Evolutionary conservation across 2,888 invertebrate species (phyloP).

Genomic region (Zygaena filipendulae): DNA sequence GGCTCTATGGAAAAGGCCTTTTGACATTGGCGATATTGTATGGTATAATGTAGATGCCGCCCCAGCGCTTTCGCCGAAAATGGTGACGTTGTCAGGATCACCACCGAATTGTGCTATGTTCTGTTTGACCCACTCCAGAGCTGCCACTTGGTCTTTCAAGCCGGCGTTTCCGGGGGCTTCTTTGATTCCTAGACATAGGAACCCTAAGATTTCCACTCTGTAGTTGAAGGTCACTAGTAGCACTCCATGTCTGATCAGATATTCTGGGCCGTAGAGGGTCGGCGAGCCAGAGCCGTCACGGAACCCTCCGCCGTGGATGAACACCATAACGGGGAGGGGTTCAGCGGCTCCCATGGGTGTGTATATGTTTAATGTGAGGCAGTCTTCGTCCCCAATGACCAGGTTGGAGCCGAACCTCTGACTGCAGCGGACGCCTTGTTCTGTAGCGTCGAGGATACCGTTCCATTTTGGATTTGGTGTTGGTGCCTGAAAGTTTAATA

Average conservation of each 20-base stretch:
- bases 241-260: constrained; percentile 37
- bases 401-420: constrained; percentile 34
- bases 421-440: constrained; percentile 42
- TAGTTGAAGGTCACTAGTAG: constrained; percentile 53
- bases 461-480: constrained; percentile 34
- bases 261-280: constrained; percentile 46
- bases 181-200: constrained; percentile 44
- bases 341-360: constrained; percentile 25
- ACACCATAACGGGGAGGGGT: constrained; percentile 48
- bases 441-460: constrained; percentile 32
- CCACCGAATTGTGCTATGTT: constrained; percentile 49
- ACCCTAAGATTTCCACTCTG: constrained; percentile 48
- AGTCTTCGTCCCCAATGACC: constrained; percentile 41
- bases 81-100: constrained; percentile 43
- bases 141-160: constrained; percentile 51
- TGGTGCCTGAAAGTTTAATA: constrained; percentile 31
- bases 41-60: constrained; percentile 47
- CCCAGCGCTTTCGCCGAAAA: constrained; percentile 60
- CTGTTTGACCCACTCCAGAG: constrained; percentile 40
- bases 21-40: constrained; percentile 44
- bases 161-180: constrained; percentile 54
- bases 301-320: constrained; percentile 55
- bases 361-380: constrained; percentile 47
- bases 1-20: constrained; percentile 44
- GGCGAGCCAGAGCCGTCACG: constrained; percentile 47